A percentile compares a stretch with the other conserved stretches of the same genome.
These are phyloP conservation scores for Lasioglossum leucozonium DNA, from an alignment of 2,888 invertebrate species.

Conservation along the genomic window DNA sequence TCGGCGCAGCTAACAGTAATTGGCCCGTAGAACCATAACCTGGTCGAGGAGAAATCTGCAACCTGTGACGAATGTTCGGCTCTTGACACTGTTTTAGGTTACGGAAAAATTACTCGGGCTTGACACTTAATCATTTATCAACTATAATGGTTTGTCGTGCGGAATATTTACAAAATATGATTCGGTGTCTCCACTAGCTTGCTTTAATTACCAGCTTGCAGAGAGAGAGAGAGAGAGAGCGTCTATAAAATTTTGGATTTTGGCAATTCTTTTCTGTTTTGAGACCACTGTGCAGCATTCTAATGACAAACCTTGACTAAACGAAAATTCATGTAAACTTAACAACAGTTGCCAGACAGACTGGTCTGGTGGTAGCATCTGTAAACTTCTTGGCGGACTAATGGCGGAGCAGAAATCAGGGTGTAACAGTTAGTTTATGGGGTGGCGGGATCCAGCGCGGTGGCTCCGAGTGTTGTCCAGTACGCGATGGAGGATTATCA, in stretches of 20 bases:
- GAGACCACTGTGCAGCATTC: too few species aligned
- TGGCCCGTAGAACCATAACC: neutral
- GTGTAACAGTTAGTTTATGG: slow-evolving; percentile 72
- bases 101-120: neutral
- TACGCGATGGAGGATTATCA: slow-evolving; percentile 51
- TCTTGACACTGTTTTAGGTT: neutral
- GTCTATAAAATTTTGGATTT: neutral
- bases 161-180: neutral
- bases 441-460: slow-evolving; percentile 67
- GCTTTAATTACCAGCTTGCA: neutral
- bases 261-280: accelerated
- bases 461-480: slow-evolving; percentile 65
- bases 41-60: neutral
- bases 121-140: neutral
- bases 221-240: too few species aligned
- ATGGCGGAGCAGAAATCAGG: slow-evolving; percentile 38
- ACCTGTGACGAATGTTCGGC: neutral
- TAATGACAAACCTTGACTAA: too few species aligned
- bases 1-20: neutral
- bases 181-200: too few species aligned
- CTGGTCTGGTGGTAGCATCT: neutral
- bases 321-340: neutral
- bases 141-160: neutral
- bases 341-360: neutral
- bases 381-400: slow-evolving; percentile 37